These are phyloP conservation scores for Hippocampus guttulatus DNA, from an alignment of 2,113 vertebrate genomes.

Conservation along the genomic window DNA sequence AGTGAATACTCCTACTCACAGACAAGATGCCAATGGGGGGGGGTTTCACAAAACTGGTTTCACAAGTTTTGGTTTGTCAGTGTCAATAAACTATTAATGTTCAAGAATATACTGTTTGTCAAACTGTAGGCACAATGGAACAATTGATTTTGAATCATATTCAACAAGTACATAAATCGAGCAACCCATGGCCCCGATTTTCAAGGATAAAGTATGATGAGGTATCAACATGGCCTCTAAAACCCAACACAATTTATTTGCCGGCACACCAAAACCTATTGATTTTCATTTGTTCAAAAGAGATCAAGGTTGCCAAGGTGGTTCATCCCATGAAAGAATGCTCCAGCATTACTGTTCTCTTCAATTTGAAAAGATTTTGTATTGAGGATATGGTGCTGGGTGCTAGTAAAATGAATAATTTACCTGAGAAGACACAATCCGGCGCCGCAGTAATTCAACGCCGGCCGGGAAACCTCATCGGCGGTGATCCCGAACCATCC, in stretches of 20 bases:
- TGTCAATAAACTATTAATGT: no score
- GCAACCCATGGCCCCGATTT: neutral
- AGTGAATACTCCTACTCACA: neutral
- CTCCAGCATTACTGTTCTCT: neutral
- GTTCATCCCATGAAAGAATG: neutral
- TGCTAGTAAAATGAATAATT: neutral
- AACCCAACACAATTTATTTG: no score
- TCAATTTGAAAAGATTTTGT: neutral
- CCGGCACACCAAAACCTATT: no score
- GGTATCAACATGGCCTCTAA: no score
- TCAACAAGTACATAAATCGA: neutral
- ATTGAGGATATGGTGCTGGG: neutral
- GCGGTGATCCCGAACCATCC: slow-evolving; percentile 86
- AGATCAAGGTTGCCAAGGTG: no score
- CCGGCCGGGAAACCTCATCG: slow-evolving; percentile 76
- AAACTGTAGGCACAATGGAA: no score
- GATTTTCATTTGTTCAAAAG: no score
- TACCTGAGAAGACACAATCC: slow-evolving; percentile 85
- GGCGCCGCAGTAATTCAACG: slow-evolving; percentile 83
- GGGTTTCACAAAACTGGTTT: no score
- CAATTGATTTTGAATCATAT: neutral
- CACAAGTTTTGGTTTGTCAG: no score
- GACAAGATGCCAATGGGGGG: neutral
- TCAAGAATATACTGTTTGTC: no score
- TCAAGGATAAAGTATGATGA: neutral